phyloP scores from a whole-genome alignment of 2,797 vertebrate species.

The Oreochromis mossambicus region DNA sequence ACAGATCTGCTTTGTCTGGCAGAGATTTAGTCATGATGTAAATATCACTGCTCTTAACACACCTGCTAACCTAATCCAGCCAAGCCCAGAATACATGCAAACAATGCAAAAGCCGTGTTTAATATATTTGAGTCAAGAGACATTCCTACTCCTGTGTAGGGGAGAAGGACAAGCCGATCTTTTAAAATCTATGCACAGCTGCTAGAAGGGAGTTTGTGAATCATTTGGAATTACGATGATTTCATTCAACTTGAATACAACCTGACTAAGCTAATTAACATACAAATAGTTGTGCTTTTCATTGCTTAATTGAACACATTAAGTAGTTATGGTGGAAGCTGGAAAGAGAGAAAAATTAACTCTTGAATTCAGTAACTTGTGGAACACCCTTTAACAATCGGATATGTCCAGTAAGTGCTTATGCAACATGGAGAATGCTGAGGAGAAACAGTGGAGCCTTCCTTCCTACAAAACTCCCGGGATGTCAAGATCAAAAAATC shows the following conservation, averaged over 20 bases:
- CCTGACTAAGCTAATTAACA: background rate
- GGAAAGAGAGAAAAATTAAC: background rate
- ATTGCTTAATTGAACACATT: background rate
- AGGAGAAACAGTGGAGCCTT: background rate
- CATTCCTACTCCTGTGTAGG: background rate
- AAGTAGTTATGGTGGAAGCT: background rate
- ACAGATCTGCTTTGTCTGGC: constrained; percentile 44
- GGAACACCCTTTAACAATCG: background rate
- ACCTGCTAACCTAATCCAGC: constrained; percentile 40
- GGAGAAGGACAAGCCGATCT: background rate
- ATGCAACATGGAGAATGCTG: background rate
- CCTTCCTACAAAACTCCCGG: background rate
- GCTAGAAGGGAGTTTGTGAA: background rate
- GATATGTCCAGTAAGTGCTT: background rate
- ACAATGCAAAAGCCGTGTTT: background rate
- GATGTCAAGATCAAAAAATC: background rate
- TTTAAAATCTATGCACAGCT: background rate
- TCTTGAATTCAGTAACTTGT: background rate
- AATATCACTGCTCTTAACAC: constrained; percentile 46
- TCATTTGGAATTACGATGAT: background rate
- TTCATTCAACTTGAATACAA: background rate
- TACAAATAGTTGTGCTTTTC: background rate
- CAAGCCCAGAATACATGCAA: constrained; percentile 2
- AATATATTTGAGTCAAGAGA: background rate
- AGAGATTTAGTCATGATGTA: constrained; percentile 54